phyloP scores from a whole-genome alignment of 2,888 invertebrate genomes.

The Polyommatus icarus region DNA sequence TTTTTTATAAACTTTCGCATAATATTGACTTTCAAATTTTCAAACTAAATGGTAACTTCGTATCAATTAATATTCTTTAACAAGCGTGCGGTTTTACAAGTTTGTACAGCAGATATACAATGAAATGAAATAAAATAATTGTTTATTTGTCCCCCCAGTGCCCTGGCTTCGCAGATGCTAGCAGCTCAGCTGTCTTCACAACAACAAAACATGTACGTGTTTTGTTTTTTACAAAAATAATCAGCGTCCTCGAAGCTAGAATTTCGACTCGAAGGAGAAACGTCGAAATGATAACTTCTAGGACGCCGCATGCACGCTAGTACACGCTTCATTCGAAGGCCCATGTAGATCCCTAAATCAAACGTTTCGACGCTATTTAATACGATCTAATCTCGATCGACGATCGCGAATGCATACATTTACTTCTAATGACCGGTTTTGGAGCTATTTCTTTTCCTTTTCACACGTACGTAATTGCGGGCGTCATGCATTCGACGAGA shows the following conservation, averaged over 20 bases:
- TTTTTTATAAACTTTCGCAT: too few relatives aligned
- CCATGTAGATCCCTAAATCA: constrained; percentile 75
- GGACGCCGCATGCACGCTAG: constrained; percentile 65
- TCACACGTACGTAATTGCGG: constrained; percentile 78
- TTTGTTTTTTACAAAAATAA: constrained; percentile 69
- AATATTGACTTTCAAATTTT: too few relatives aligned
- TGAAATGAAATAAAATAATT: constrained; percentile 59
- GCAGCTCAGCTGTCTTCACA: constrained; percentile 95
- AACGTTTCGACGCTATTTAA: constrained; percentile 79
- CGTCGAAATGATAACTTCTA: constrained; percentile 58
- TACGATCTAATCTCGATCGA: constrained; percentile 74
- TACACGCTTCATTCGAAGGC: constrained; percentile 69
- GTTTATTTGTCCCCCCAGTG: constrained; percentile 87
- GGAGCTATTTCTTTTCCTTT: constrained; percentile 74
- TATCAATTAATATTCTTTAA: constrained; percentile 12
- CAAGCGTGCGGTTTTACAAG: constrained; percentile 64
- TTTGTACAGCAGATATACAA: neutral
- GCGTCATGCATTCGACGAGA: constrained; percentile 72
- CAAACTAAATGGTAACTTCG: too few relatives aligned
- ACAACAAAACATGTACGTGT: constrained; percentile 96
- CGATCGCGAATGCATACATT: constrained; percentile 75
- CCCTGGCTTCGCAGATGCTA: constrained; percentile 98
- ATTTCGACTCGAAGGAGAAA: constrained; percentile 36
- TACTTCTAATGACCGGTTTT: constrained; percentile 76
- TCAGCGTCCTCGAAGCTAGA: constrained; percentile 55